A percentile compares a stretch with the other conserved stretches of the same genome.
phyloP scores from a whole-genome alignment of 2,113 vertebrate species.

The Trachemys scripta region DNA sequence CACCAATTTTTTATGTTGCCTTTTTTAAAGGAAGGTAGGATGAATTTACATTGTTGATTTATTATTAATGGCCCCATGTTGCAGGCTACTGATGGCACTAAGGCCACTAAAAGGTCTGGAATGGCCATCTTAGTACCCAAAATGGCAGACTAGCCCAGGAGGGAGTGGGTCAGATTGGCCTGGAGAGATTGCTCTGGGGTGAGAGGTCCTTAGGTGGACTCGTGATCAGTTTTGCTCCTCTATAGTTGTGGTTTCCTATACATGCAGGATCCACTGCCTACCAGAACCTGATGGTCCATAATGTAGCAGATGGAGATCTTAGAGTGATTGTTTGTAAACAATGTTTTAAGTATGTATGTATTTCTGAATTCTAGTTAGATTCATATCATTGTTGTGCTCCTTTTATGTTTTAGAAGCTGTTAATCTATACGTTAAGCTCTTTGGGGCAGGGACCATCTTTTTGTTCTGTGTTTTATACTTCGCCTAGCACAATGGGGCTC shows the following conservation, averaged over 20 bases:
- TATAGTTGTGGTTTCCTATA: slow-evolving; percentile 51
- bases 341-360: not conserved
- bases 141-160: not conserved
- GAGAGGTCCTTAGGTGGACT: not conserved
- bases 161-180: not conserved
- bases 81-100: not conserved
- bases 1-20: slow-evolving; percentile 98
- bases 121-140: not conserved
- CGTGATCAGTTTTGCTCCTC: not conserved
- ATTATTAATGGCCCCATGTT: not conserved
- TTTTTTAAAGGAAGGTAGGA: slow-evolving; percentile 98
- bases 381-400: slow-evolving; percentile 3
- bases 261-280: not conserved
- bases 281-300: slow-evolving; percentile 12
- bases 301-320: not conserved
- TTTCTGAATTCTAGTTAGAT: slow-evolving; percentile 15
- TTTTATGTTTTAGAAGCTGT: slow-evolving; percentile 3
- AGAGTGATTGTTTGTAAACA: slow-evolving; percentile 17
- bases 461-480: not conserved
- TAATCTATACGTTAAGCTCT: not conserved
- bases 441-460: not conserved
- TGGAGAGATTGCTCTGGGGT: not conserved
- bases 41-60: not conserved
- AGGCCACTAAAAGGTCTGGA: not conserved
- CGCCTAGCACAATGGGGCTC: not conserved